Conservation (phyloP, 2,888 invertebrate species). For the Cabera pusaria region DNA sequence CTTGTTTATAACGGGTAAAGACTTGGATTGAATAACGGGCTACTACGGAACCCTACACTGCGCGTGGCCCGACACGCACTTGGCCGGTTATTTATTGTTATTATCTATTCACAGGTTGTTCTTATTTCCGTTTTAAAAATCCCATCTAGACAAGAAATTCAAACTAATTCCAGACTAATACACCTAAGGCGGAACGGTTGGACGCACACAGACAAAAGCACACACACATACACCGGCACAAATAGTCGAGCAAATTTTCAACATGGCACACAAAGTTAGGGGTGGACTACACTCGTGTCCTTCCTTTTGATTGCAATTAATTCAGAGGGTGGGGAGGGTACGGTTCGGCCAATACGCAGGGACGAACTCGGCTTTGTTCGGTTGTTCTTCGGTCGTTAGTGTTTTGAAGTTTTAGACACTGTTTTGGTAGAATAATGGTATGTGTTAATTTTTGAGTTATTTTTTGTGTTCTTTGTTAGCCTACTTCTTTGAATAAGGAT, state of each 20-base stretch:
- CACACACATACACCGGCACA: conserved; percentile 49
- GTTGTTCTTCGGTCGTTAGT: conserved; percentile 62
- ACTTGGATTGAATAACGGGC: too few species aligned
- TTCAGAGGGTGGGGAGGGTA: conserved; percentile 59
- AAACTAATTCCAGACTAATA: conserved; percentile 9
- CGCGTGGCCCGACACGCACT: too few species aligned
- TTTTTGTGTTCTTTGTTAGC: too few species aligned
- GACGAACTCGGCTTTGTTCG: conserved; percentile 68
- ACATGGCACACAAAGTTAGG: conserved; percentile 78
- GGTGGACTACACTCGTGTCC: conserved; percentile 81
- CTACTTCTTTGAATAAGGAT: too few species aligned
- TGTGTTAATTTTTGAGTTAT: too few species aligned
- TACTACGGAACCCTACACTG: too few species aligned
- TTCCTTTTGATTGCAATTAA: conserved; percentile 84
- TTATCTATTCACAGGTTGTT: too few species aligned
- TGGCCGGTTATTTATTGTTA: too few species aligned
- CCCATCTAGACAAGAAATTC: conserved; percentile 9
- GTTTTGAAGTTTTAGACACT: conserved; percentile 52
- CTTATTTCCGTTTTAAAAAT: too few species aligned
- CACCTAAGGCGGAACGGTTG: conserved; percentile 33
- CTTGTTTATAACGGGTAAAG: too few species aligned
- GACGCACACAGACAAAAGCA: conserved; percentile 41
- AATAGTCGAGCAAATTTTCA: conserved; percentile 64
- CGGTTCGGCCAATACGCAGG: conserved; percentile 78
- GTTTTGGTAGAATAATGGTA: too few species aligned